These are phyloP conservation scores for Meandrina meandrites DNA, from an alignment of 92 coral and sea anemone species.

Conservation along the genomic window DNA sequence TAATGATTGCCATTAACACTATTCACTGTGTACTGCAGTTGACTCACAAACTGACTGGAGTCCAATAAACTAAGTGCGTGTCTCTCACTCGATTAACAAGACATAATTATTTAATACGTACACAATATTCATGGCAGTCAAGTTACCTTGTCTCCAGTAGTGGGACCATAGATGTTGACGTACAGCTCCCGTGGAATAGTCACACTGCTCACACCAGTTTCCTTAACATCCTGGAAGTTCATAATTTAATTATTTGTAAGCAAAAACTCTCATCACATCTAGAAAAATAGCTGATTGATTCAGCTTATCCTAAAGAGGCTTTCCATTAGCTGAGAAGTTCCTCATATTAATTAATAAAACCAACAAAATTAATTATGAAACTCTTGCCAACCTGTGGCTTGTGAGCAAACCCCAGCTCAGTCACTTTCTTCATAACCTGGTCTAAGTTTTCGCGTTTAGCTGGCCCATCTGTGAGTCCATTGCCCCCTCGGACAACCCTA, in stretches of 20 bases:
- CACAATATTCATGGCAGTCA: background rate
- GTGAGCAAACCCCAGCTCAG: constrained; percentile 54
- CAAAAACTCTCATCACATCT: too few relatives aligned
- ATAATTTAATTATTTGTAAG: background rate
- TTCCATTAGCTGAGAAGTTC: too few relatives aligned
- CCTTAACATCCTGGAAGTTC: constrained; percentile 6
- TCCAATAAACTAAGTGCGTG: too few relatives aligned
- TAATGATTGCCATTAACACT: too few relatives aligned
- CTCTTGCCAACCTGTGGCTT: constrained; percentile 46
- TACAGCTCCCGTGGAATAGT: constrained; percentile 51
- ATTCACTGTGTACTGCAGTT: too few relatives aligned
- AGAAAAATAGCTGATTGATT: background rate
- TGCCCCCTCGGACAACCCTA: constrained; percentile 72
- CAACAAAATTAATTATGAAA: background rate
- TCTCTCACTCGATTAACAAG: too few relatives aligned
- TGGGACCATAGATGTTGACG: constrained; percentile 64
- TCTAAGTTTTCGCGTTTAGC: constrained; percentile 47
- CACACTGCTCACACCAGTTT: constrained; percentile 38
- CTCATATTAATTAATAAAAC: too few relatives aligned
- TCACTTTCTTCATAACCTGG: constrained; percentile 61
- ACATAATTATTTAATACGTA: too few relatives aligned
- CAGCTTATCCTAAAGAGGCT: too few relatives aligned
- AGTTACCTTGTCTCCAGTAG: constrained; percentile 75
- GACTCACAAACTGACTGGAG: too few relatives aligned
- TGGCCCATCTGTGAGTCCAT: constrained; percentile 69